phyloP scores from a whole-genome alignment of 1,140 invertebrate genomes.

The Drosophila ananassae region DNA sequence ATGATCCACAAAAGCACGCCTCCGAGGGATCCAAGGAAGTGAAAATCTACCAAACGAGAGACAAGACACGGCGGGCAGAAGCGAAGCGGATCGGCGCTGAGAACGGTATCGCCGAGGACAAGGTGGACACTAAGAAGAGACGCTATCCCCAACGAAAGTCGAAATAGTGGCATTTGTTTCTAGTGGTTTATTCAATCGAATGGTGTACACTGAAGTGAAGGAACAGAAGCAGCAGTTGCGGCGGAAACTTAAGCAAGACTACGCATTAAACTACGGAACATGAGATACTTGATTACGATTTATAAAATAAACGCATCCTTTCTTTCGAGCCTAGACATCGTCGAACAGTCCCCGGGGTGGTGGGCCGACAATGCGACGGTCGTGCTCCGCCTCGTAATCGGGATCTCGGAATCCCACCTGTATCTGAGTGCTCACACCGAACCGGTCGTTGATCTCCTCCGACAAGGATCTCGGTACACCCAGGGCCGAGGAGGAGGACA shows the following conservation, averaged over 20 bases:
- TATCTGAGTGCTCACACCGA: constrained; percentile 86
- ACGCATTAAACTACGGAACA: constrained; percentile 49
- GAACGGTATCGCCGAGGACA: neutral
- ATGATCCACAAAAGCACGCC: neutral
- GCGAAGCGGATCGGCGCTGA: no score
- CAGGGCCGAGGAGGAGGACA: constrained; percentile 58
- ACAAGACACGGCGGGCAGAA: no score
- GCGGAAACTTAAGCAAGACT: constrained; percentile 36
- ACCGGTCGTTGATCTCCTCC: constrained; percentile 87
- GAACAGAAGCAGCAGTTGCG: constrained; percentile 60
- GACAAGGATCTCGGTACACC: constrained; percentile 84
- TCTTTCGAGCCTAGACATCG: constrained; percentile 87
- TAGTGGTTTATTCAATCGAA: constrained; percentile 49
- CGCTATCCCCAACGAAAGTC: neutral
- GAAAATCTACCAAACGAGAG: neutral
- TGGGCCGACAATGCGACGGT: constrained; percentile 85
- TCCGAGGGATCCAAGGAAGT: neutral
- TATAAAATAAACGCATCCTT: constrained; percentile 24
- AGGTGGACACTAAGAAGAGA: neutral
- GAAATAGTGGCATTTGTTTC: neutral
- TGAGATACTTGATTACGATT: constrained; percentile 45
- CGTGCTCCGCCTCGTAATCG: constrained; percentile 83
- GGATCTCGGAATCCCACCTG: constrained; percentile 80
- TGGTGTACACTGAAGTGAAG: constrained; percentile 55
- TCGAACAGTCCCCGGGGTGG: constrained; percentile 93